Evolutionary conservation across 2,797 vertebrate genomes (phyloP).

Genomic region (Okamejei kenojei): DNA sequence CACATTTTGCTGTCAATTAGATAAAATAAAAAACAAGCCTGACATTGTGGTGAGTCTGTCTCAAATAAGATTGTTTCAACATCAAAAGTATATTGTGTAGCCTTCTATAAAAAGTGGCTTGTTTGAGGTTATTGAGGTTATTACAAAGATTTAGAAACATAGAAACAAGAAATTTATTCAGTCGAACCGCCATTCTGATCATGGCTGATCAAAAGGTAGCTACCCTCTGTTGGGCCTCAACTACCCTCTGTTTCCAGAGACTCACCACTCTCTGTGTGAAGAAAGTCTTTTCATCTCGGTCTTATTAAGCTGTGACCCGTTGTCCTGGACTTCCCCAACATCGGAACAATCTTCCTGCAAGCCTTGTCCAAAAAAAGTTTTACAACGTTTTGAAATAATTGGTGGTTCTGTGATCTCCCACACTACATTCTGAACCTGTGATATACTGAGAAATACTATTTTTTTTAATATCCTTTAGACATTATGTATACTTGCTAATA

Average conservation of each 20-base stretch:
- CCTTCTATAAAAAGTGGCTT: too few relatives aligned
- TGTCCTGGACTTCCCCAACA: too few relatives aligned
- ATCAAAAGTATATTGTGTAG: neutral
- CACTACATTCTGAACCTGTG: neutral
- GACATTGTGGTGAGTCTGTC: neutral
- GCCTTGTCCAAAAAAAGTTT: neutral
- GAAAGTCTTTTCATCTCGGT: too few relatives aligned
- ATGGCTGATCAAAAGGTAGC: too few relatives aligned
- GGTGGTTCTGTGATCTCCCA: neutral
- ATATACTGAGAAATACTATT: neutral
- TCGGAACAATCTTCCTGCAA: too few relatives aligned
- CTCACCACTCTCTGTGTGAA: too few relatives aligned
- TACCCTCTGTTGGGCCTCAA: too few relatives aligned
- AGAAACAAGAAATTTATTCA: too few relatives aligned
- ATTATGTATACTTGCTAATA: slow-evolving; percentile 90
- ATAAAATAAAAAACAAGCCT: neutral
- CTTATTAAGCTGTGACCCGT: too few relatives aligned
- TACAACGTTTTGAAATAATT: neutral
- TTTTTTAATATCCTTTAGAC: slow-evolving; percentile 65
- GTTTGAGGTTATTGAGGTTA: neutral
- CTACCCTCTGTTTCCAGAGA: too few relatives aligned
- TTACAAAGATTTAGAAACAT: too few relatives aligned
- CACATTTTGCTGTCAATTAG: neutral
- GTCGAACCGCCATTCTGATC: too few relatives aligned
- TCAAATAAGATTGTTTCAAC: neutral